These are phyloP conservation scores for Mythimna albipuncta DNA, from an alignment of 2,888 invertebrate genomes.

Conservation along the genomic window DNA sequence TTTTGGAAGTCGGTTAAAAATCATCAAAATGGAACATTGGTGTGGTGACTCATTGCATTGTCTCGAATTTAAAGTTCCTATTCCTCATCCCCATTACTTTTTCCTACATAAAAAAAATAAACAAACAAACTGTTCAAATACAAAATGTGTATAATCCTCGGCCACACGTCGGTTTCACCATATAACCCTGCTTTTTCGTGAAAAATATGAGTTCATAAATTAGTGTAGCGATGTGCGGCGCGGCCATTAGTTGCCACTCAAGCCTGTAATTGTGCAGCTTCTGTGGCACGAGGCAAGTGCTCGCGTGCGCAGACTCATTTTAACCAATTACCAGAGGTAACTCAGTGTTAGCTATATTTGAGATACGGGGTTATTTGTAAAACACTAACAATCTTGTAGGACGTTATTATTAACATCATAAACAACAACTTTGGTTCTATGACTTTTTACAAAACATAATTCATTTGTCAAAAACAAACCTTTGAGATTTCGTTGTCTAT, in stretches of 20 bases:
- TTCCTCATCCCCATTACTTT: too few relatives aligned
- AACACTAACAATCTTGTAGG: too few relatives aligned
- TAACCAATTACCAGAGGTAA: slow-evolving; percentile 18
- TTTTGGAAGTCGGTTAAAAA: too few relatives aligned
- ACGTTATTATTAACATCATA: too few relatives aligned
- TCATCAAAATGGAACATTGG: too few relatives aligned
- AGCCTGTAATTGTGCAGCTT: slow-evolving; percentile 45
- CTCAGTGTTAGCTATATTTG: slow-evolving; percentile 13
- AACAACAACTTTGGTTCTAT: too few relatives aligned
- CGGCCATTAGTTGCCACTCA: slow-evolving; percentile 60
- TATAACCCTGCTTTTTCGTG: neutral
- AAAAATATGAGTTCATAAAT: slow-evolving; percentile 48
- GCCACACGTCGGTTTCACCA: neutral
- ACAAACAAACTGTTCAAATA: neutral
- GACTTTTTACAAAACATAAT: too few relatives aligned
- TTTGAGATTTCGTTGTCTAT: too few relatives aligned
- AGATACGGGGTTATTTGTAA: neutral
- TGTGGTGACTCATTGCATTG: too few relatives aligned
- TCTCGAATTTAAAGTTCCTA: too few relatives aligned
- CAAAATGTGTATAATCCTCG: neutral
- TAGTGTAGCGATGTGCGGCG: slow-evolving; percentile 19
- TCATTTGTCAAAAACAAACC: too few relatives aligned
- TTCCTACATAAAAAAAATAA: too few relatives aligned
- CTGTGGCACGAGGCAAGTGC: slow-evolving; percentile 30
- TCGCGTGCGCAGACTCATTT: slow-evolving; percentile 38